Conservation (phyloP, 2,797 vertebrate species). For the Rhinella marina region DNA sequence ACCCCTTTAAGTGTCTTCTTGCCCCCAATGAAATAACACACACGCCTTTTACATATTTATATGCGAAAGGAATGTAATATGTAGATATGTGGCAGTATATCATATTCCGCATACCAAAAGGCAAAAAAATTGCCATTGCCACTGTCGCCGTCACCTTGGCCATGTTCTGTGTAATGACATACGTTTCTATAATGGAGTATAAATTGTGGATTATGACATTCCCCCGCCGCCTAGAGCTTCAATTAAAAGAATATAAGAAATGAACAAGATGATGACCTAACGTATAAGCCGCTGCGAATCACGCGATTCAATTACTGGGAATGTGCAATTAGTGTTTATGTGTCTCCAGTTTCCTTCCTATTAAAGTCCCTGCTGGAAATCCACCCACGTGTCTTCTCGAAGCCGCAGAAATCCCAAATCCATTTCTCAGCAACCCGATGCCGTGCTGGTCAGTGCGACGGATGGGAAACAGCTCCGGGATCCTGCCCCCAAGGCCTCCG, state of each 20-base stretch:
- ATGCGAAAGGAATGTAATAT: too few relatives aligned
- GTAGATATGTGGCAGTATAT: neutral
- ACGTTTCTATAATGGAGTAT: neutral
- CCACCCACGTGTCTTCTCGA: conserved; percentile 57
- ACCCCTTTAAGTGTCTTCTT: too few relatives aligned
- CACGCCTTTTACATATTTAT: too few relatives aligned
- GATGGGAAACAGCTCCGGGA: conserved; percentile 16
- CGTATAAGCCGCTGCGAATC: conserved; percentile 10
- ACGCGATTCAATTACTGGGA: conserved; percentile 53
- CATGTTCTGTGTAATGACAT: neutral
- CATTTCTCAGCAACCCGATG: conserved; percentile 46
- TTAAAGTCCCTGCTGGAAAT: conserved; percentile 59
- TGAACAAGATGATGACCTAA: conserved; percentile 28
- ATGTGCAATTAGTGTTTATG: conserved; percentile 57
- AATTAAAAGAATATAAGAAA: conserved; percentile 45
- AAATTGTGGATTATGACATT: conserved; percentile 18
- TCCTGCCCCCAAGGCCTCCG: conserved; percentile 30
- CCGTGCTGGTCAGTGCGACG: conserved; percentile 8
- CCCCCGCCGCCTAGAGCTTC: neutral
- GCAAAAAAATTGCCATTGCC: neutral
- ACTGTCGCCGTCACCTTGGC: neutral
- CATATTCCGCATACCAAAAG: neutral
- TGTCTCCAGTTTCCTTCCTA: conserved; percentile 54
- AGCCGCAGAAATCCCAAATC: conserved; percentile 48
- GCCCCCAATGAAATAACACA: too few relatives aligned